Conservation (phyloP, 2,888 invertebrate genomes). For the Agrochola lota region DNA sequence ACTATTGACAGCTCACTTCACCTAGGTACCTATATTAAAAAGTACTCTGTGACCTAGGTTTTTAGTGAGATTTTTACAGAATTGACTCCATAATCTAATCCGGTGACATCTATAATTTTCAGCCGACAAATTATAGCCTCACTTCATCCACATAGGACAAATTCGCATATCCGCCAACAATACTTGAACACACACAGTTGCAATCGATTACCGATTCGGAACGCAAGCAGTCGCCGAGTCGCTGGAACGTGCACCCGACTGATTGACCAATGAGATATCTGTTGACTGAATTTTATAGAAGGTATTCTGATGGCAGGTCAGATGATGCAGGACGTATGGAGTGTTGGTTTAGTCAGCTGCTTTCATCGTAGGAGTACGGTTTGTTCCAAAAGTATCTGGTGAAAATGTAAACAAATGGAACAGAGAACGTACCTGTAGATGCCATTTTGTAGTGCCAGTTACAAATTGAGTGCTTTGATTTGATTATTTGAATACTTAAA, state of each 20-base stretch:
- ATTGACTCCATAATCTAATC: too few species aligned
- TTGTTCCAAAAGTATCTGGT: neutral
- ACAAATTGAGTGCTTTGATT: neutral
- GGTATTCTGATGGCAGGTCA: neutral
- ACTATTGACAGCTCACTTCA: too few species aligned
- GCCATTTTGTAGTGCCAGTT: neutral
- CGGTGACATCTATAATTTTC: neutral
- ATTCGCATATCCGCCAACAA: neutral
- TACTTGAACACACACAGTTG: slow-evolving; percentile 26
- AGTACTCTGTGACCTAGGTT: too few species aligned
- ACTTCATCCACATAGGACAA: neutral
- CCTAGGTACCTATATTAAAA: too few species aligned
- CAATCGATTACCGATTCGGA: slow-evolving; percentile 58
- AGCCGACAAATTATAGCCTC: slow-evolving; percentile 24
- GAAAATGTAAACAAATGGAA: neutral
- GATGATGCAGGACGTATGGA: too few species aligned
- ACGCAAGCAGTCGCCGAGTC: slow-evolving; percentile 47
- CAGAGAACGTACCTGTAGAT: neutral
- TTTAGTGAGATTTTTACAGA: too few species aligned
- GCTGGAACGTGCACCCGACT: slow-evolving; percentile 8
- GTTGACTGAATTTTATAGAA: slow-evolving; percentile 58
- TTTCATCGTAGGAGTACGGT: neutral
- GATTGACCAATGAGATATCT: slow-evolving; percentile 18
- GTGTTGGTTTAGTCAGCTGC: neutral
- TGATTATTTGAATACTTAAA: neutral